A percentile compares a stretch with the other conserved stretches of the same genome.
Evolutionary conservation across 2,888 invertebrate species (phyloP).

Genomic region (Pristionchus maxplancki): DNA sequence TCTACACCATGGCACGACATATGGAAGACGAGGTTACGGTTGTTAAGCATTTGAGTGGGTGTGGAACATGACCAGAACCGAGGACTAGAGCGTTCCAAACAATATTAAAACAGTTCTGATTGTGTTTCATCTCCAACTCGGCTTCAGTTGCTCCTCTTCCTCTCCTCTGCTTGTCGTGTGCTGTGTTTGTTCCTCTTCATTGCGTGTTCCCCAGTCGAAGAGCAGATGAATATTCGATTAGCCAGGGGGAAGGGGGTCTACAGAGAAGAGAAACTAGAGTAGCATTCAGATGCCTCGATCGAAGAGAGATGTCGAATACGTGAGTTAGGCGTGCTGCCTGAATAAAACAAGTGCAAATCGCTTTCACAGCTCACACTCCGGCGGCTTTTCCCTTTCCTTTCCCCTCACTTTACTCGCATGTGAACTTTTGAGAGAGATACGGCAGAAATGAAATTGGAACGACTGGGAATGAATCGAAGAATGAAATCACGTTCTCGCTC

Average conservation of each 20-base stretch:
- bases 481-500: constrained; percentile 21
- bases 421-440: constrained; percentile 25
- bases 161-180: background rate
- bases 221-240: background rate
- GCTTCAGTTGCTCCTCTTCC: background rate
- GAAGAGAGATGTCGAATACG: constrained; percentile 39
- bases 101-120: background rate
- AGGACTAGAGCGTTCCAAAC: background rate
- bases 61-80: background rate
- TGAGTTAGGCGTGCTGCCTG: constrained; percentile 39
- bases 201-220: background rate
- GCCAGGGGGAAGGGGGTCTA: background rate
- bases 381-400: constrained; percentile 12
- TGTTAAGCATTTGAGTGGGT: background rate
- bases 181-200: constrained; percentile 7
- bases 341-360: constrained; percentile 42
- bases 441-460: constrained; percentile 47
- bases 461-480: background rate
- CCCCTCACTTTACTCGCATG: constrained; percentile 25
- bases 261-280: background rate
- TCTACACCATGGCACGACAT: constrained; percentile 78
- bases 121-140: background rate
- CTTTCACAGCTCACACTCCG: constrained; percentile 13
- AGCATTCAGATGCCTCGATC: constrained; percentile 28
- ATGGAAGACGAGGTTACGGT: constrained; percentile 78